A percentile compares a stretch with the other conserved stretches of the same genome.
Evolutionary conservation across 2,797 vertebrate genomes (phyloP).

Genomic region (Dendrocincla tyrannina): DNA sequence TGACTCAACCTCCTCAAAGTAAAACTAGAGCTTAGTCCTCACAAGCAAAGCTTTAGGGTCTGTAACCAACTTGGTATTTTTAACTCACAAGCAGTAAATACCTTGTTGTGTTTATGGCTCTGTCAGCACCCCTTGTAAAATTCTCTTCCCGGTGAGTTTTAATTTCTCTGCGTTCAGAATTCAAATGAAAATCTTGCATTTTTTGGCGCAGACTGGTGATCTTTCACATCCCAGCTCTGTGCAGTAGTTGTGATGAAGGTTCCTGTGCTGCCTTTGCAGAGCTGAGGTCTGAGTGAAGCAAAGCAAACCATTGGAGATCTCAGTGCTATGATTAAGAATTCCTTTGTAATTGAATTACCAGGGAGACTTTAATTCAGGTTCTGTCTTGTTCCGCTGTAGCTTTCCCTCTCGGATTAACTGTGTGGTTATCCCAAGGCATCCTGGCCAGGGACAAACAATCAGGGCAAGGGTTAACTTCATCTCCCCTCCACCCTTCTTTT

Average conservation of each 20-base stretch:
- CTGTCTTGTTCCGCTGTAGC: neutral
- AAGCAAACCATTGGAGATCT: neutral
- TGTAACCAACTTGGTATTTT: neutral
- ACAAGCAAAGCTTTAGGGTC: neutral
- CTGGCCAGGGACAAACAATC: neutral
- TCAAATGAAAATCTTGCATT: neutral
- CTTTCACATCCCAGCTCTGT: neutral
- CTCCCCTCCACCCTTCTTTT: constrained; percentile 31
- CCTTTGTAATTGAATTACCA: constrained; percentile 46
- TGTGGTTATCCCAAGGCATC: constrained; percentile 6
- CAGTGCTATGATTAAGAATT: neutral
- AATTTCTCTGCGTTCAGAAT: neutral
- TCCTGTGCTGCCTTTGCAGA: neutral
- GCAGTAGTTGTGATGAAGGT: neutral
- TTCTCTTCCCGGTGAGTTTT: neutral
- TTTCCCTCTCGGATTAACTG: constrained; percentile 27
- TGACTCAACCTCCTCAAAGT: neutral
- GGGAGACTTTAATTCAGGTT: constrained; percentile 30
- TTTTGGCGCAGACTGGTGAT: neutral
- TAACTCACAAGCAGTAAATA: neutral
- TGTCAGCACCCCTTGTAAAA: neutral
- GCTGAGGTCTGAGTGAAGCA: neutral
- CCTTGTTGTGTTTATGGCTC: neutral
- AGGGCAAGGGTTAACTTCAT: constrained; percentile 54
- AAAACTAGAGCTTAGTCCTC: neutral